Conservation (phyloP, 2,113 vertebrate species). For the Origma solitaria region DNA sequence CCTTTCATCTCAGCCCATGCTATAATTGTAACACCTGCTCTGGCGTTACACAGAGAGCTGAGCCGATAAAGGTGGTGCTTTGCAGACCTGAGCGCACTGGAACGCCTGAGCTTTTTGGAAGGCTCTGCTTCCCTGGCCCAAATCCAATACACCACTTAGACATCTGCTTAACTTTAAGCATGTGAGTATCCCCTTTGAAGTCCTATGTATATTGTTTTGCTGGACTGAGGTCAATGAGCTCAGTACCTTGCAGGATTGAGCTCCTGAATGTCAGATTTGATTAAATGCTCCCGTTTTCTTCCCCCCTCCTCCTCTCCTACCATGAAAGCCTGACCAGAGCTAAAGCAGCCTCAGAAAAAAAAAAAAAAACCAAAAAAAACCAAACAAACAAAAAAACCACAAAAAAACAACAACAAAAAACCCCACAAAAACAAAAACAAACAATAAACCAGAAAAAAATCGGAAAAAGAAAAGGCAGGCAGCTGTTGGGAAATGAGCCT, state of each 20-base stretch:
- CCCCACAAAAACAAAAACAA: no score
- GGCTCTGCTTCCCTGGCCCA: conserved; percentile 25
- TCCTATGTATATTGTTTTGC: conserved; percentile 52
- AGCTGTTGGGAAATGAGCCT: conserved; percentile 12
- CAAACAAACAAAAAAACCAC: no score
- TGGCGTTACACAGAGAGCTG: background rate
- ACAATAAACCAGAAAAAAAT: no score
- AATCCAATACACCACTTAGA: conserved; percentile 51
- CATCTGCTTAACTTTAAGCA: conserved; percentile 65
- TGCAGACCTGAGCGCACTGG: background rate
- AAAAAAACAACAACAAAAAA: no score
- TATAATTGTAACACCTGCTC: conserved; percentile 24
- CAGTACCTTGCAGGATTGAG: conserved; percentile 61
- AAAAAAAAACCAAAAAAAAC: no score
- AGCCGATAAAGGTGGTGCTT: background rate
- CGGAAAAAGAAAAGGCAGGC: background rate
- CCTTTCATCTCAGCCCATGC: conserved; percentile 18
- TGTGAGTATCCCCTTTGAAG: conserved; percentile 62
- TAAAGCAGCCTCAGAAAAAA: background rate
- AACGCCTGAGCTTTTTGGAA: conserved; percentile 20
- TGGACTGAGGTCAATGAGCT: conserved; percentile 52
- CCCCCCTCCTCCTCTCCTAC: background rate
- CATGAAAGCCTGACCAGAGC: conserved; percentile 23
- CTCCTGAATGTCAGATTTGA: conserved; percentile 60
- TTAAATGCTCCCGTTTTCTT: conserved; percentile 33